Evolutionary conservation across 2,888 invertebrate genomes (phyloP), one percentile per base, ranked within the genome.

Genomic region (Lycia hirtaria): DNA sequence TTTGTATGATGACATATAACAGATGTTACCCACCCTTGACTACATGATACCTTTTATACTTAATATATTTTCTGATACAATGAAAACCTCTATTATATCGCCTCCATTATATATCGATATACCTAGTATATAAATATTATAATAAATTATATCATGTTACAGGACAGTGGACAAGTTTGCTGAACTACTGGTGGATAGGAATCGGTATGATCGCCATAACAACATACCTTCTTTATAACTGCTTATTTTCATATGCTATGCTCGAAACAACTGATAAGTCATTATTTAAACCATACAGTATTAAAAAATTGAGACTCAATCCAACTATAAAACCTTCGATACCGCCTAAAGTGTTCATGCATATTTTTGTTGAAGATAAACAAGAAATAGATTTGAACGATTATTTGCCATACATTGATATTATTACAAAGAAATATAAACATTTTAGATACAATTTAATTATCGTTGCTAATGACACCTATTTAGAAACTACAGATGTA

Each of bases 141-240:
- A 26, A 10, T 26, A 26, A 26, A 10, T 55, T 38, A 28, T 63
- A 0, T 60, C 30, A 53, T 53, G 28, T 85, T 87, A 52, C 88
- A 92, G 91, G 83, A 65, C 81, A 89, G 59, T 85, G 87, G 81
- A 76, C 85, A n/a, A 76, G 86, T 45, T 72, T 85, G 37, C 60
- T 87, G 3, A 71, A 74, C 3, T 87, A 85, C 63, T 88, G 83
- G 86, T 91, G 89, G 88, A 72, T 87, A 62, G 85, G 78, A 56
- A 63, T 90, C 65, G 84, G 79, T 30, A 89, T 90, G 87, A 78
- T 90, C 48, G 80, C 77, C 12, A 59, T 92, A 30, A 73, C 77
- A 30, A 78, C 84, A 14, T 83, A 90, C 28, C 67, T 90, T n/a
- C 68, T 88, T 47, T 91, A 90, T 62, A 90, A 86, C 53, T 80